A percentile compares a stretch with the other conserved stretches of the same genome.
Conservation (phyloP, 2,113 vertebrate genomes). For the Ivindomyrus marchei region DNA sequence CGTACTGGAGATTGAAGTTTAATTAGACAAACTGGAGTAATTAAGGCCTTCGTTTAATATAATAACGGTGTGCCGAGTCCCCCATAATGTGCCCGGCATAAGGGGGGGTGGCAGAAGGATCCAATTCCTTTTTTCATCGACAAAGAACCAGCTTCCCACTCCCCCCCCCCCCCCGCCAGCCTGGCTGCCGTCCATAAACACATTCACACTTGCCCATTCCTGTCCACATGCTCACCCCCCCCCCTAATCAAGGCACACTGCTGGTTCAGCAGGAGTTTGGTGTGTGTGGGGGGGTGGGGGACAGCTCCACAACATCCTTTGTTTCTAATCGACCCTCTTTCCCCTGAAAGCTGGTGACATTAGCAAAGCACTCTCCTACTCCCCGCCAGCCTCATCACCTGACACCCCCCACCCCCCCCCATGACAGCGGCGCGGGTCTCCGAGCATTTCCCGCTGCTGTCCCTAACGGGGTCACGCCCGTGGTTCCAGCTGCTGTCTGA, state of each 20-base stretch:
- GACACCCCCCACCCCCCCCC: background rate
- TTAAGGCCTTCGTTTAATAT: slow-evolving; percentile 60
- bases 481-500: background rate
- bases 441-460: background rate
- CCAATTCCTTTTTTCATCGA: slow-evolving; percentile 58
- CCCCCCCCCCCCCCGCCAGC: slow-evolving; percentile 26
- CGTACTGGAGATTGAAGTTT: slow-evolving; percentile 69
- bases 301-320: background rate
- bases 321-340: background rate
- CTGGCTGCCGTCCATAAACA: slow-evolving; percentile 54
- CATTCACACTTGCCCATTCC: slow-evolving; percentile 50
- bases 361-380: background rate
- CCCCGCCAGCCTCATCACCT: background rate
- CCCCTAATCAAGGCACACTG: slow-evolving; percentile 39
- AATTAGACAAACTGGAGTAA: slow-evolving; percentile 64
- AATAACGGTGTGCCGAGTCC: slow-evolving; percentile 48
- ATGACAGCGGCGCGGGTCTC: background rate
- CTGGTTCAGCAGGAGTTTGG: slow-evolving; percentile 21
- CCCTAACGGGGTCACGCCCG: background rate
- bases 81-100: slow-evolving; percentile 33
- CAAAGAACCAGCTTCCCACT: slow-evolving; percentile 49
- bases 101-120: slow-evolving; percentile 28
- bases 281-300: slow-evolving; percentile 9
- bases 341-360: background rate
- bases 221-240: slow-evolving; percentile 32